A percentile compares a stretch with the other conserved stretches of the same genome.
phyloP scores from a whole-genome alignment of 2,888 invertebrate species.

The Drosophila peninsularis region DNA sequence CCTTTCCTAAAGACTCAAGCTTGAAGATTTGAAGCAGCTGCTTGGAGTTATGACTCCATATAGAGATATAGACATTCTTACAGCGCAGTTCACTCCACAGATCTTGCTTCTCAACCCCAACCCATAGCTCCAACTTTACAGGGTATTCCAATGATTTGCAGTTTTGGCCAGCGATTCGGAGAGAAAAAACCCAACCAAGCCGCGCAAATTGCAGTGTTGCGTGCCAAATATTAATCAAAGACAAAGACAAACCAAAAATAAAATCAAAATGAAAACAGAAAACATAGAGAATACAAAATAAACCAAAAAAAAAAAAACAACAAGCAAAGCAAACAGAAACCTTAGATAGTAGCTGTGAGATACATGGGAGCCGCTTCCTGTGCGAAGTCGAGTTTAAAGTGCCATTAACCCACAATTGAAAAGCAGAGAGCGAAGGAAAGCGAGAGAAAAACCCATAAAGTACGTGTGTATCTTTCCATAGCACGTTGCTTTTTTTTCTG shows the following conservation, averaged over 20 bases:
- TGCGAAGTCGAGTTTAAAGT: slow-evolving; percentile 69
- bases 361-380: slow-evolving; percentile 53
- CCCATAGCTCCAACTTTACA: background rate
- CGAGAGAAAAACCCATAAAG: slow-evolving; percentile 21
- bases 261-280: slow-evolving; percentile 25
- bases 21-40: no score
- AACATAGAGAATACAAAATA: no score
- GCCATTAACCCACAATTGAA: slow-evolving; percentile 75
- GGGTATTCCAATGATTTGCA: slow-evolving; percentile 5
- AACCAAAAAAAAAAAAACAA: background rate
- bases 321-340: slow-evolving; percentile 25
- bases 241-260: slow-evolving; percentile 34
- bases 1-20: no score
- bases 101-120: no score
- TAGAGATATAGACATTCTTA: background rate
- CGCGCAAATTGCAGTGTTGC: slow-evolving; percentile 72
- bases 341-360: slow-evolving; percentile 29
- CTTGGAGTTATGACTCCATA: background rate
- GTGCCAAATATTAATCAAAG: slow-evolving; percentile 74
- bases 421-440: slow-evolving; percentile 1
- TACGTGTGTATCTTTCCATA: slow-evolving; percentile 19
- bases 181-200: background rate
- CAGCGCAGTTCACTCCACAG: no score
- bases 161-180: slow-evolving; percentile 8
- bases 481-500: background rate